These are phyloP conservation scores for Tetheella fluctuosa DNA, from an alignment of 2,888 invertebrate species.

Conservation along the genomic window DNA sequence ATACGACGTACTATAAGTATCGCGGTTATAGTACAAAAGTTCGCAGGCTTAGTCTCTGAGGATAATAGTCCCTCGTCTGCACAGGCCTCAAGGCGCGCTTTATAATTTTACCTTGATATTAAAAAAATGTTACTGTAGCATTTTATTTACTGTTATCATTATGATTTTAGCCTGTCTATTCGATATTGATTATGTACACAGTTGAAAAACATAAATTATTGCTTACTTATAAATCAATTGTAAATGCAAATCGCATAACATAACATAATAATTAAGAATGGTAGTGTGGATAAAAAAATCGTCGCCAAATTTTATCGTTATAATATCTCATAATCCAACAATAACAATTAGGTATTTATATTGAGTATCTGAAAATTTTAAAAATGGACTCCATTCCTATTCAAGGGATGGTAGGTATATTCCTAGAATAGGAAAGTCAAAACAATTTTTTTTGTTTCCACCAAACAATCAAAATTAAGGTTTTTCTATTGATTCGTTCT, in stretches of 20 bases:
- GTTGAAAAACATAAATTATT: not conserved
- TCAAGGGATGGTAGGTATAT: too few species aligned
- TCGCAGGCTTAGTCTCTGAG: too few species aligned
- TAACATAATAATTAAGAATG: not conserved
- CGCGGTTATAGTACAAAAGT: too few species aligned
- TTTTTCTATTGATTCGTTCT: too few species aligned
- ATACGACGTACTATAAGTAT: too few species aligned
- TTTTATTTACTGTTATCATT: not conserved
- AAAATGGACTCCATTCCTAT: too few species aligned
- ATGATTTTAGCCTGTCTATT: not conserved
- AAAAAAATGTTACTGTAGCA: not conserved
- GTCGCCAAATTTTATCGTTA: not conserved
- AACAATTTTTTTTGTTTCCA: too few species aligned
- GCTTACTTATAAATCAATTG: not conserved
- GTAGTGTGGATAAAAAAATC: not conserved
- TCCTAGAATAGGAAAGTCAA: too few species aligned
- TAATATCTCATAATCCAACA: slow-evolving; percentile 27
- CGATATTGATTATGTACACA: slow-evolving; percentile 5
- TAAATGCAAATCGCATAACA: not conserved
- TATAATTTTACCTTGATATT: not conserved
- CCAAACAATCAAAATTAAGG: too few species aligned
- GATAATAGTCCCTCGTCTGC: too few species aligned
- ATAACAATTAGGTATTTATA: slow-evolving; percentile 39
- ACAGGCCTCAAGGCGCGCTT: not conserved
- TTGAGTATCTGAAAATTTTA: slow-evolving; percentile 36